These are phyloP conservation scores for Macrotrachela quadricornifera DNA, from an alignment of 1,140 invertebrate species.

Conservation along the genomic window DNA sequence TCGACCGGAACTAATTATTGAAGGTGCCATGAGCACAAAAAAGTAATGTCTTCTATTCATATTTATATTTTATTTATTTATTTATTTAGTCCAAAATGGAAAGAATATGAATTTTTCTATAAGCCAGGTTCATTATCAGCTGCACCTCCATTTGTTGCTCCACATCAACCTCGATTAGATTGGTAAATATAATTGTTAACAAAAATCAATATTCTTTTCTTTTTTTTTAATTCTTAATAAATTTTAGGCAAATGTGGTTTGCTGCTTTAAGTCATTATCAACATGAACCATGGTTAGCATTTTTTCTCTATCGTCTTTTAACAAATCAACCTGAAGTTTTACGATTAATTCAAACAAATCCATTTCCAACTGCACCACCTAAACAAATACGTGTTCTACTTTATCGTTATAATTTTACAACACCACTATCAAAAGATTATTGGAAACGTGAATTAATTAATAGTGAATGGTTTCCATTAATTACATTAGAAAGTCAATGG, in stretches of 20 bases:
- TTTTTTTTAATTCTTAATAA: too few species aligned
- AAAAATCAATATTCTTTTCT: too few species aligned
- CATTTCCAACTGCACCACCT: too few species aligned
- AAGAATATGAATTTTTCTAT: conserved; percentile 55
- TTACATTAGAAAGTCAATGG: too few species aligned
- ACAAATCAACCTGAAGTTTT: conserved; percentile 38
- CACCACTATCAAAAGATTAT: too few species aligned
- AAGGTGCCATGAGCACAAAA: conserved; percentile 33
- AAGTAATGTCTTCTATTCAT: background rate
- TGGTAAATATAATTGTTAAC: conserved; percentile 29
- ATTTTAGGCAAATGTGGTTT: conserved; percentile 54
- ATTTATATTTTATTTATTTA: conserved; percentile 27
- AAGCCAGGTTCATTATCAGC: conserved; percentile 53
- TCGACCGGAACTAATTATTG: conserved; percentile 51
- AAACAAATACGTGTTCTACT: too few species aligned
- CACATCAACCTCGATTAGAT: conserved; percentile 57
- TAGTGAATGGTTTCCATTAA: too few species aligned
- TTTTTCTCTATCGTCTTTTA: conserved; percentile 47
- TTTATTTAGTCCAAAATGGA: conserved; percentile 44
- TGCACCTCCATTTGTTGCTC: conserved; percentile 49
- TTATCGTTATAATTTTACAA: too few species aligned
- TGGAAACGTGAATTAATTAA: too few species aligned
- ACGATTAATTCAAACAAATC: background rate
- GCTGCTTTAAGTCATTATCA: conserved; percentile 50
- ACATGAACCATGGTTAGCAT: conserved; percentile 55